A percentile compares a stretch with the other conserved stretches of the same genome.
Conservation (phyloP, 2,888 invertebrate genomes). For the Argyresthia albistria region DNA sequence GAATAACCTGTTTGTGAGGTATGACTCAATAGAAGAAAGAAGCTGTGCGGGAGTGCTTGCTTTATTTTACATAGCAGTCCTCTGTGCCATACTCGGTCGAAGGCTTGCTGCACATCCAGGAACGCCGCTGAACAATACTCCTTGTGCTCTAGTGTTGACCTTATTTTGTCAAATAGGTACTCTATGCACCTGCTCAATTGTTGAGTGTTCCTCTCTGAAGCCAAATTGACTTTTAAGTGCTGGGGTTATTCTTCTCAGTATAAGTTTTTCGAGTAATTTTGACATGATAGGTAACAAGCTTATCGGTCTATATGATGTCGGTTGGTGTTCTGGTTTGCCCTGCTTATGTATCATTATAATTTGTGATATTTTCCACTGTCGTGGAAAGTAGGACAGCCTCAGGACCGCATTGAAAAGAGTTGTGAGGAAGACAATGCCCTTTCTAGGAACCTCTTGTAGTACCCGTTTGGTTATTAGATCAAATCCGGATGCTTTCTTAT, state of each 20-base stretch:
- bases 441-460: not conserved
- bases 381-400: not conserved
- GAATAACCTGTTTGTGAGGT: conserved; percentile 3
- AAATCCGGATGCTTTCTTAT: too few species aligned
- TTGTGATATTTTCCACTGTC: conserved; percentile 1
- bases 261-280: conserved; percentile 1
- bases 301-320: conserved; percentile 1
- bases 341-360: conserved; percentile 3
- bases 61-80: conserved; percentile 15
- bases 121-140: conserved; percentile 16
- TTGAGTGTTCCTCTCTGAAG: conserved; percentile 9
- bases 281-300: conserved; percentile 1
- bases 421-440: not conserved
- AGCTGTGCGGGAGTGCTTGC: conserved; percentile 6
- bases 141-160: conserved; percentile 10
- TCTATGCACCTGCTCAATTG: conserved; percentile 15
- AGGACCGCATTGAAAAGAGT: not conserved
- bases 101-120: conserved; percentile 16
- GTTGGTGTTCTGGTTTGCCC: not conserved
- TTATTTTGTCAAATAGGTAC: conserved; percentile 11
- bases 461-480: too few species aligned
- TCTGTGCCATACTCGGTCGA: conserved; percentile 17
- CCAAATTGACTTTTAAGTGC: conserved; percentile 6
- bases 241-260: conserved; percentile 9
- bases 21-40: conserved; percentile 2